Base-by-base conservation (phyloP, 92 coral and sea anemone species). In the Epizoanthus rinbou region DNA sequence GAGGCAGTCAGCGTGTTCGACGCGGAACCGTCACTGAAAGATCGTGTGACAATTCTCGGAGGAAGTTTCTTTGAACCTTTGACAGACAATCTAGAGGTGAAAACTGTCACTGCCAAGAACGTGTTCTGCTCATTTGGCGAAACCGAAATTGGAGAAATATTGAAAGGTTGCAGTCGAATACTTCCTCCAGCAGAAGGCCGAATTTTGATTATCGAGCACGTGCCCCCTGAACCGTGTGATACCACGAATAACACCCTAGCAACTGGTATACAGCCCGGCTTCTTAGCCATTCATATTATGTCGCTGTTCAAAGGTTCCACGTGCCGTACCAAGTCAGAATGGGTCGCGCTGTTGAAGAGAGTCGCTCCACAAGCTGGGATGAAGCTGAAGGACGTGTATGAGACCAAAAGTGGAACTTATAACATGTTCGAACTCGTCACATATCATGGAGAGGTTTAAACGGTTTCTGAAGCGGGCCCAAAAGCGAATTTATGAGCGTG, bases 151-250 rank as follows among this genome's bases (percentile, higher is more conserved):
- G 33, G 43, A 65, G 33, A 28, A 16, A 65, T 39, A 39, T 11
- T 65, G 25, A 33, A 65, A 24, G 70, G 70, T 17, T 64, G 70
- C 39, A 64, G 70, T 25, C 37, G 41, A 24, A 64, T 64, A 0
- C 41, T 65, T 65, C 70, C 41, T 21, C 25, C 25, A 11, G 41
- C 37, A 65, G 1, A 25, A 65, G 70, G 70, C 37, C 37, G 70
- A 21, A 17, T 65, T 65, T 13, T 65, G 70, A 65, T 65, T 11
- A 28, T 65, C 41, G 70, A 65, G 33, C 70, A 28, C 37, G 70
- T 65, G 70, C 17, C 70, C 18, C 70, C 70, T 17, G 70, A 65
- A 25, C 37, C 70, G 70, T 65, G 70, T 21, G n/a, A 65, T 65
- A 65, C 37, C 70, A 39, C 18, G 10, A 25, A 9, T 13, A 65